Percentiles rank a stretch among this genome's conserved stretches.
phyloP scores from a whole-genome alignment of 2,113 vertebrate species.

The Polyodon spathula region DNA sequence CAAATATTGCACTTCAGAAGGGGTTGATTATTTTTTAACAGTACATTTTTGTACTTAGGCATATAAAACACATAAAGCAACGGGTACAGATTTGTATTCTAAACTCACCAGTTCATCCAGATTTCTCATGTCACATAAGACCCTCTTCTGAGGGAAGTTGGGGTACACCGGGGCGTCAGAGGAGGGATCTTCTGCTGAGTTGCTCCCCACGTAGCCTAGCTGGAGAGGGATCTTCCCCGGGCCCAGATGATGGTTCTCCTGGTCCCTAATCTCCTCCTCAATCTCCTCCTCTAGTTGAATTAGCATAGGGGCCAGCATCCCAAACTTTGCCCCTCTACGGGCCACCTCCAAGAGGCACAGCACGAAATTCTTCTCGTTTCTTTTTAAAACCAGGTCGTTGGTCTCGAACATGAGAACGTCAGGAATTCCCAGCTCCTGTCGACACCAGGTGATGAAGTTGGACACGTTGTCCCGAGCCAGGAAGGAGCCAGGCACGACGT shows the following conservation, averaged over 20 bases:
- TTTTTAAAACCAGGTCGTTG: conserved; percentile 85
- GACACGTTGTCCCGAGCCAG: conserved; percentile 87
- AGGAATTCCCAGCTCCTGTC: conserved; percentile 80
- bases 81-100: too few relatives aligned
- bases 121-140: conserved; percentile 80
- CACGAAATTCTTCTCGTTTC: conserved; percentile 92
- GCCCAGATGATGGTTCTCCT: conserved; percentile 42
- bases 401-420: conserved; percentile 98
- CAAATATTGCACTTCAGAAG: too few relatives aligned
- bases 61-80: too few relatives aligned
- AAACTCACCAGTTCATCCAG: conserved; percentile 92
- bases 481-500: conserved; percentile 75
- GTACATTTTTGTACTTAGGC: too few relatives aligned
- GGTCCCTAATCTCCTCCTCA: conserved; percentile 78
- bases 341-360: conserved; percentile 92
- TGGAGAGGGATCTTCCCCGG: conserved; percentile 30
- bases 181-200: conserved; percentile 40
- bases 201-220: conserved; percentile 40
- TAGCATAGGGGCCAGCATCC: conserved; percentile 89
- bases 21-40: too few relatives aligned
- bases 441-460: conserved; percentile 93
- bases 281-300: conserved; percentile 97
- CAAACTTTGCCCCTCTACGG: conserved; percentile 79
- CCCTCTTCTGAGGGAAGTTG: conserved; percentile 60
- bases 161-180: conserved; percentile 37